phyloP scores from a whole-genome alignment of 2,888 invertebrate genomes.

The Megamerina dolium region DNA sequence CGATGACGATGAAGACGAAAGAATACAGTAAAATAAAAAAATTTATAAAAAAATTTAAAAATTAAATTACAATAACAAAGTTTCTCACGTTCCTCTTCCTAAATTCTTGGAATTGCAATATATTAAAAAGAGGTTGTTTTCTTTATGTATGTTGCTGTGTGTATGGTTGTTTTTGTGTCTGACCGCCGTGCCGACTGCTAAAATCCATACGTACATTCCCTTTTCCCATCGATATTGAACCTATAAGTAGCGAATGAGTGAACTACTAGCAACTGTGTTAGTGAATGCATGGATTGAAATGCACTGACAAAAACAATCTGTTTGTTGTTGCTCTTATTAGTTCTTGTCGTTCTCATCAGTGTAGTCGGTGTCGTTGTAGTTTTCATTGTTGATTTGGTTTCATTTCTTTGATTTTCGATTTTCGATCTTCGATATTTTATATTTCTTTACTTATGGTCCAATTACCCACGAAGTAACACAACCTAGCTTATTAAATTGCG shows the following conservation, averaged over 20 bases:
- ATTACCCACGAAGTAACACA: too few relatives aligned
- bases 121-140: conserved; percentile 49
- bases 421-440: too few relatives aligned
- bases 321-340: conserved; percentile 4
- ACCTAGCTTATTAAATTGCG: neutral
- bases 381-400: conserved; percentile 10
- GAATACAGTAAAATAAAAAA: conserved; percentile 6
- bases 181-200: conserved; percentile 7
- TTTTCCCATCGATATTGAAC: conserved; percentile 38
- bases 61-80: conserved; percentile 47
- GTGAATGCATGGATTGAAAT: conserved; percentile 33
- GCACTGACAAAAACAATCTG: conserved; percentile 27
- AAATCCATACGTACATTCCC: conserved; percentile 26
- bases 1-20: too few relatives aligned
- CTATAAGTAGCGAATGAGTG: too few relatives aligned
- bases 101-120: conserved; percentile 49
- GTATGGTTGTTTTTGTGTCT: conserved; percentile 22
- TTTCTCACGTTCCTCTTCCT: conserved; percentile 48
- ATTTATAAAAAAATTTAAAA: conserved; percentile 34
- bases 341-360: neutral
- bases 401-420: neutral
- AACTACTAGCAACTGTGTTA: too few relatives aligned
- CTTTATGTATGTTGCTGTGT: too few relatives aligned
- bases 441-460: too few relatives aligned
- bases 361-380: conserved; percentile 2